Evolutionary conservation across 2,888 invertebrate species (phyloP), one percentile per base, ranked within the genome.

Genomic region (Napeogenes sylphis): DNA sequence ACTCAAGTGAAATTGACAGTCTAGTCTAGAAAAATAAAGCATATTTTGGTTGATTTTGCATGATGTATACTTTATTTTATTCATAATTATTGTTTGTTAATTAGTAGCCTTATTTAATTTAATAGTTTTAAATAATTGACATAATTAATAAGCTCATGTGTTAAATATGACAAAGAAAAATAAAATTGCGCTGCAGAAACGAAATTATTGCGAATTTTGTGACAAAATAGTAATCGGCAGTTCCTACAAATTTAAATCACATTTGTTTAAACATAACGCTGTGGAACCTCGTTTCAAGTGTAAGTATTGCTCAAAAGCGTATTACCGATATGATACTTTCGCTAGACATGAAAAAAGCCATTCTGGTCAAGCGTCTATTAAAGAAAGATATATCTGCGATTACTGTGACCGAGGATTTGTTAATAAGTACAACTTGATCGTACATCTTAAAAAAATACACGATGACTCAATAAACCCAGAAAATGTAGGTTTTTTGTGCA

Each of bases 381-480:
- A 42, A 42, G 42, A 10, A 3, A 42, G 42, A 42, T 42, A 42
- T 42, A 42, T 42, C 42, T 87, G 87, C 8, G 85, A 87, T 30
- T 74, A 85, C 5, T 87, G 87, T 8, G 81, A 78, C 1, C 75
- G 85, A 0, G 69, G 73, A 1, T 87, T 84, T 12, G 74, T 78
- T 0, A 81, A 79, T 12, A 87, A 85, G 70, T 70, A 79, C 0
- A 87, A 84, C 59, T 64, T 87, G 2, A 73, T 83, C 0, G 62
- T 64, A 0, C 87, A 87, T 60, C 42, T 87, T 0, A 75, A 73
- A 0, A 75, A 73, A 53, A 69, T 85, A 0, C 87, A 87, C 33
- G 84, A 85, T 2, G 83, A 84, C 14, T 62, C 71, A 3, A 62
- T 68, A 0, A 33, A 65, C 0, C 62, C 64, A 0, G 46, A 63